A percentile compares a stretch with the other conserved stretches of the same genome.
Conservation (phyloP, 1,140 invertebrate species). For the Cydia splendana region DNA sequence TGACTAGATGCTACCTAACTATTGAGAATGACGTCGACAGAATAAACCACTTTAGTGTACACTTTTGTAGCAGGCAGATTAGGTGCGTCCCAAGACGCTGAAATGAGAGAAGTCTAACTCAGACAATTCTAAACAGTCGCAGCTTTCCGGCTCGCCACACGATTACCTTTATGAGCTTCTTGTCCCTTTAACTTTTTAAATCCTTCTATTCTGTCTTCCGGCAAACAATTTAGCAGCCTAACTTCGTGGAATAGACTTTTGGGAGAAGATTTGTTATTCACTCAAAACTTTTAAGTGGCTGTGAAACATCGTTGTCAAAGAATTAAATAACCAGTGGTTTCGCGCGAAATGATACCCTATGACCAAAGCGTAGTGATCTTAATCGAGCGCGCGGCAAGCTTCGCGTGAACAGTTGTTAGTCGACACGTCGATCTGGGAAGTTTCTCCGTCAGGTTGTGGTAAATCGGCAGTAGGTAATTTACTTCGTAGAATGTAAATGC, state of each 20-base stretch:
- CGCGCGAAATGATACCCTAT: conserved; percentile 44
- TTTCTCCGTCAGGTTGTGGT: conserved; percentile 54
- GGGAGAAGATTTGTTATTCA: conserved; percentile 75
- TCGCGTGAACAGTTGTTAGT: conserved; percentile 47
- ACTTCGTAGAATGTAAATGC: conserved; percentile 49
- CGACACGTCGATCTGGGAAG: conserved; percentile 52
- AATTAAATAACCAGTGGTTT: conserved; percentile 62
- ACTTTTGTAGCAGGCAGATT: not conserved
- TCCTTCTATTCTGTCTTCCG: conserved; percentile 61
- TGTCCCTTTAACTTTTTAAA: conserved; percentile 58
- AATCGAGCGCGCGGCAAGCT: conserved; percentile 41
- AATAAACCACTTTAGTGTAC: conserved; percentile 7
- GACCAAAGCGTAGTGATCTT: conserved; percentile 40
- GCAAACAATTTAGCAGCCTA: conserved; percentile 74
- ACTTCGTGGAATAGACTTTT: conserved; percentile 73
- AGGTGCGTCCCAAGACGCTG: not conserved
- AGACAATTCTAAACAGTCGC: conserved; percentile 7
- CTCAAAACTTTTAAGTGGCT: conserved; percentile 77
- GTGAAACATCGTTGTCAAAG: conserved; percentile 73
- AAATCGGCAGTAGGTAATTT: conserved; percentile 48
- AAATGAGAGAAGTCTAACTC: conserved; percentile 16
- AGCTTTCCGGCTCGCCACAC: conserved; percentile 35
- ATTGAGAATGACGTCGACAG: conserved; percentile 1
- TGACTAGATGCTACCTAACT: not conserved
- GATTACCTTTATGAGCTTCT: conserved; percentile 46